These are phyloP conservation scores for Aurelia aurita DNA, from an alignment of 30 jellyfish, hydroid and myxozoan species.

Conservation along the genomic window DNA sequence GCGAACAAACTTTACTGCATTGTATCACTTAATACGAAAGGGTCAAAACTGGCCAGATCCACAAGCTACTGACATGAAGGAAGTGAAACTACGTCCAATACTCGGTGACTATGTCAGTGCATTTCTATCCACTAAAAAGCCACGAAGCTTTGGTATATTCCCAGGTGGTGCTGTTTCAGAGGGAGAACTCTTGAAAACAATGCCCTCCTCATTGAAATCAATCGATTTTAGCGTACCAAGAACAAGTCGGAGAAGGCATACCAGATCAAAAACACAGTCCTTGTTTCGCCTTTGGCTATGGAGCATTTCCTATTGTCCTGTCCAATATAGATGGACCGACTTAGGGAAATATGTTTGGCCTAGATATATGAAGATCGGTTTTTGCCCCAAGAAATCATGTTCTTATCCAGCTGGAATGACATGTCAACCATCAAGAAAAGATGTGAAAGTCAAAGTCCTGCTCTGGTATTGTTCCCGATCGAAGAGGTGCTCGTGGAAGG, in stretches of 20 bases:
- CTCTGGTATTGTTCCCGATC: constrained; percentile 59
- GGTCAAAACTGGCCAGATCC: constrained; percentile 83
- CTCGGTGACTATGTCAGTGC: constrained; percentile 60
- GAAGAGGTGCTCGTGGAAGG: constrained; percentile 50
- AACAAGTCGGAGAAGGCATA: constrained; percentile 31
- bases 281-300: constrained; percentile 65
- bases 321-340: constrained; percentile 71
- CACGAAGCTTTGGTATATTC: constrained; percentile 39
- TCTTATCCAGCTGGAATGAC: constrained; percentile 78
- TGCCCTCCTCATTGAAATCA: constrained; percentile 56
- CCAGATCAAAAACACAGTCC: constrained; percentile 64
- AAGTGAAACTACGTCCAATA: constrained; percentile 23
- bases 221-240: constrained; percentile 39
- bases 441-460: constrained; percentile 50
- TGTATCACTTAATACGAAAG: constrained; percentile 58
- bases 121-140: constrained; percentile 51
- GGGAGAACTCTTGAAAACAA: constrained; percentile 57
- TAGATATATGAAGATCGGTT: constrained; percentile 70
- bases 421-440: constrained; percentile 68
- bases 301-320: constrained; percentile 80
- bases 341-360: constrained; percentile 83
- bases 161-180: constrained; percentile 31
- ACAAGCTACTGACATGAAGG: constrained; percentile 41
- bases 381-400: constrained; percentile 64
- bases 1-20: constrained; percentile 62